phyloP scores from a whole-genome alignment of 2,888 invertebrate genomes.

The Dasypogon diadema region DNA sequence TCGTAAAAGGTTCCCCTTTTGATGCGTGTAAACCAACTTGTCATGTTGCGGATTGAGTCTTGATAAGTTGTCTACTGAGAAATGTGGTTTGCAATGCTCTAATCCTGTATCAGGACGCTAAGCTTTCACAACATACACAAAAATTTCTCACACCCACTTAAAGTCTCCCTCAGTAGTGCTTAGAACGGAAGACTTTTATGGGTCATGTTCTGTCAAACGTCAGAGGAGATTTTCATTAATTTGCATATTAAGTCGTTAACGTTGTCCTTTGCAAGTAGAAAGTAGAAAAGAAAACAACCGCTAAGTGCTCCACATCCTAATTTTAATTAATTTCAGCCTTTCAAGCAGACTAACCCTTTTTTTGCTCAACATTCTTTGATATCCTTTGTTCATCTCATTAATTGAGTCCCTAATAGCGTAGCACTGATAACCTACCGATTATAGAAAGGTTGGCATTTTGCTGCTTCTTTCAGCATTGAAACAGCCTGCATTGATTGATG shows the following conservation, averaged over 20 bases:
- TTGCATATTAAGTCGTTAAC: slow-evolving; percentile 41
- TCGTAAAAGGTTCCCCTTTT: neutral
- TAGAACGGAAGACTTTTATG: slow-evolving; percentile 2
- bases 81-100: neutral
- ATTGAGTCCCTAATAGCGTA: slow-evolving; percentile 9
- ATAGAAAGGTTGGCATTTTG: slow-evolving; percentile 25
- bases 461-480: neutral
- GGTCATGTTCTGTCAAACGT: slow-evolving; percentile 28
- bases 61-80: neutral
- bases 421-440: slow-evolving; percentile 18
- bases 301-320: slow-evolving; percentile 29
- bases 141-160: slow-evolving; percentile 22
- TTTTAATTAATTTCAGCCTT: slow-evolving; percentile 41
- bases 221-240: slow-evolving; percentile 36
- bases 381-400: slow-evolving; percentile 12
- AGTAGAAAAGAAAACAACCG: slow-evolving; percentile 21
- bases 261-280: slow-evolving; percentile 9
- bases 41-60: slow-evolving; percentile 29
- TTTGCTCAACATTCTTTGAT: neutral
- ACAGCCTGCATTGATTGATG: too few relatives aligned
- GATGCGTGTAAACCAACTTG: slow-evolving; percentile 35
- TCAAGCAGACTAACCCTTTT: slow-evolving; percentile 17
- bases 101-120: neutral
- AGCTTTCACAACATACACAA: slow-evolving; percentile 7
- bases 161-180: slow-evolving; percentile 1